Evolutionary conservation across 2,113 vertebrate genomes (phyloP).

Genomic region (Xyrauchen texanus): DNA sequence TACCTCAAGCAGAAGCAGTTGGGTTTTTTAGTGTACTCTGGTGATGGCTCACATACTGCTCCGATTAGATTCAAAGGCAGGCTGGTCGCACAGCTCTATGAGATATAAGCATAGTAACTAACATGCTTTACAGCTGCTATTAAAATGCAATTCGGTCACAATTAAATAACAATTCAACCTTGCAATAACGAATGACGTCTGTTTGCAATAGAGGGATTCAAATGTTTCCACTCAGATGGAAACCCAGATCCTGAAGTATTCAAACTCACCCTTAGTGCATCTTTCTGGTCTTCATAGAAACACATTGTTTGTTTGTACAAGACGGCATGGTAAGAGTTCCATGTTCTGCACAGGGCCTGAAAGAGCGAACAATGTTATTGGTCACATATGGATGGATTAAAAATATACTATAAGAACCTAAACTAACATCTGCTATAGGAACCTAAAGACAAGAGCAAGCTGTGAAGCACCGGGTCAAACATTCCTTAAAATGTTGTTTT

Average conservation of each 20-base stretch:
- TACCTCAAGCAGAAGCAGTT: slow-evolving; percentile 85
- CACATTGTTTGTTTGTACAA: slow-evolving; percentile 83
- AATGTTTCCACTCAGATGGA: no score
- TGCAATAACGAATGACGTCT: neutral
- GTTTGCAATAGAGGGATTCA: no score
- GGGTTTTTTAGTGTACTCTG: slow-evolving; percentile 81
- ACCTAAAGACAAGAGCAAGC: no score
- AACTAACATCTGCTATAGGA: no score
- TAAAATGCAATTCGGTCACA: slow-evolving; percentile 1
- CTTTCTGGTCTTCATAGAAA: slow-evolving; percentile 85
- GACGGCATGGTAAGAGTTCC: slow-evolving; percentile 79
- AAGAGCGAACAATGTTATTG: slow-evolving; percentile 46
- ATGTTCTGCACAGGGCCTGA: slow-evolving; percentile 81
- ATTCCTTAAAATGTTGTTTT: no score
- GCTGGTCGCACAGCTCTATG: slow-evolving; percentile 79
- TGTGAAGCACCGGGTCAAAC: no score
- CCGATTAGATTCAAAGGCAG: slow-evolving; percentile 81
- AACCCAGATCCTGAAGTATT: neutral
- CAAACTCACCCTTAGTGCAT: slow-evolving; percentile 77
- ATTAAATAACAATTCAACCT: neutral
- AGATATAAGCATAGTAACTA: neutral
- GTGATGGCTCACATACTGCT: slow-evolving; percentile 74
- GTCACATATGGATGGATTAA: no score
- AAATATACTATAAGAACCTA: no score
- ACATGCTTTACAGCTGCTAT: neutral